These are phyloP conservation scores for Drosophila pallidifrons DNA, from an alignment of 1,140 invertebrate species.

Conservation along the genomic window DNA sequence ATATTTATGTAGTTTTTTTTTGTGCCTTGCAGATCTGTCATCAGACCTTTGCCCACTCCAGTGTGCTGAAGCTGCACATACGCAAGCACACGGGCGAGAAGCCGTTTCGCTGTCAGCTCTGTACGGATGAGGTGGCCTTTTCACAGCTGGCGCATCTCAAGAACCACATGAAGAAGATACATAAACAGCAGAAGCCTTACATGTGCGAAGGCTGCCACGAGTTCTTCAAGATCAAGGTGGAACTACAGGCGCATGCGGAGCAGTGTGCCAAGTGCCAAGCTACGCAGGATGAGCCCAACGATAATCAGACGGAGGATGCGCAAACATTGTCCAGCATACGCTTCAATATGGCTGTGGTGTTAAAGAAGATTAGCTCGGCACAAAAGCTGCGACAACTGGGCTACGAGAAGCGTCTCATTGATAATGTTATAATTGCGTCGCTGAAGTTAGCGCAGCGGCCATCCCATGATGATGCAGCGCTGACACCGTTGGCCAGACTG, in stretches of 20 bases:
- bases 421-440: constrained; percentile 92
- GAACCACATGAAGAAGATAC: constrained; percentile 93
- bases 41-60: constrained; percentile 93
- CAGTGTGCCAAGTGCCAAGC: constrained; percentile 62
- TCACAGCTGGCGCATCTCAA: constrained; percentile 92
- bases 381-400: constrained; percentile 91
- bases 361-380: constrained; percentile 93
- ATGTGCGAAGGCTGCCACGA: constrained; percentile 89
- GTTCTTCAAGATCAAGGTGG: constrained; percentile 92
- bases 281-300: constrained; percentile 44
- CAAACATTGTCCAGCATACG: constrained; percentile 89
- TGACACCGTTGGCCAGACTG: constrained; percentile 87
- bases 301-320: constrained; percentile 51
- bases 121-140: constrained; percentile 89
- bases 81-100: constrained; percentile 92
- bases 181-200: constrained; percentile 90
- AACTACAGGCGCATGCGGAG: constrained; percentile 86
- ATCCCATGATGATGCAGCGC: constrained; percentile 86
- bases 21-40: constrained; percentile 87
- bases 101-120: constrained; percentile 91
- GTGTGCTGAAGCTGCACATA: constrained; percentile 92
- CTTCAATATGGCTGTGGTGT: constrained; percentile 90
- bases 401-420: constrained; percentile 92
- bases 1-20: neutral
- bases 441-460: constrained; percentile 90